Conservation (phyloP, 2,888 invertebrate genomes). For the Tenthredo scrophulariae region DNA sequence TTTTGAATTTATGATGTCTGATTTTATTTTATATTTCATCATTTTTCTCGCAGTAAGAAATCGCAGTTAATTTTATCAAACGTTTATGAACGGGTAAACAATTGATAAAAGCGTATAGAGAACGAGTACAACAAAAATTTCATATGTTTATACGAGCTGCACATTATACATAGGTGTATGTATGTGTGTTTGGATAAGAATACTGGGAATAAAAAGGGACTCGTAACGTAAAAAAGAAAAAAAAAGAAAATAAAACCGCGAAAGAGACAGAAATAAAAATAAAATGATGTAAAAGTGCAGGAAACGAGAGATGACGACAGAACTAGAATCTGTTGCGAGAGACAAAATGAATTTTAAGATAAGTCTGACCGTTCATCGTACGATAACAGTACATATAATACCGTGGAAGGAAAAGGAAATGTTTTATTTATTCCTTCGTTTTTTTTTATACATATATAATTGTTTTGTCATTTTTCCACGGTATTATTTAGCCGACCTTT, state of each 20-base stretch:
- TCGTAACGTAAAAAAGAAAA: background rate
- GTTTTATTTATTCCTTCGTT: background rate
- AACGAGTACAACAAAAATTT: constrained; percentile 43
- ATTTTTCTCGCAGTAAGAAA: background rate
- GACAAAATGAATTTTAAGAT: background rate
- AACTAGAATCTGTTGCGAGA: constrained; percentile 44
- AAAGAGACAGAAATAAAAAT: background rate
- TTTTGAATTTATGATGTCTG: background rate
- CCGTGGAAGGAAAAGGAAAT: background rate
- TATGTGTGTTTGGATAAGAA: background rate
- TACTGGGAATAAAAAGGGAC: background rate
- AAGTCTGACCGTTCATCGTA: background rate
- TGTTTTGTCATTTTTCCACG: background rate
- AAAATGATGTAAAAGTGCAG: background rate
- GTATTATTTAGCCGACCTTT: background rate
- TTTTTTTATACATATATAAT: background rate
- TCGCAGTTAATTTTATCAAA: constrained; percentile 5
- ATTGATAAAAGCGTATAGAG: constrained; percentile 40
- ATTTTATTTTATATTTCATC: background rate
- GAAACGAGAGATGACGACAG: constrained; percentile 47
- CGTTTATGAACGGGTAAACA: constrained; percentile 31
- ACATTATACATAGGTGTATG: background rate
- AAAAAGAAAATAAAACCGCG: background rate
- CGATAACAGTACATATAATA: background rate
- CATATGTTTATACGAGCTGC: background rate